Evolutionary conservation across 2,888 invertebrate species (phyloP), one percentile per base, ranked within the genome.

Genomic region (Erannis defoliaria): DNA sequence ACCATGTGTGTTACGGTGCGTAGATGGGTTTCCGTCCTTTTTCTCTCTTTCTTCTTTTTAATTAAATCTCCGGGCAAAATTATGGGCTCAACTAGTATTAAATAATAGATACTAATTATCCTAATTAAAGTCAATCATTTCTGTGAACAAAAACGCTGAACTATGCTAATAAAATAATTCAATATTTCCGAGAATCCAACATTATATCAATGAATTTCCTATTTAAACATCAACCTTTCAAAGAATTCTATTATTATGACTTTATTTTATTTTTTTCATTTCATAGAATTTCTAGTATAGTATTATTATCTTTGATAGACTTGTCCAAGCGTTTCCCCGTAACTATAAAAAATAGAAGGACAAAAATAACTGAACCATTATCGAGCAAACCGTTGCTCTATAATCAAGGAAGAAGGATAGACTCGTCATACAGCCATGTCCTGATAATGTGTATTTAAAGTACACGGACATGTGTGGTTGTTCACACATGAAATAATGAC

Each of bases 401-500:
- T 51, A 29, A 51, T 51, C 18, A 40, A 51, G 51, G 5, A 10
- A 3, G 4, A 21, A 16, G 19, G 29, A 51, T 51, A 40, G 23
- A 55, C 14, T 35, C 45, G 45, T 26, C 35, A 31, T 12, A n/a
- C 8, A 3, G 33, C 5, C 0, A 18, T 19, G 40, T 29, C 5
- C 12, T 31, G 26, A 55, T 43, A 55, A 55, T 55, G 23, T 40
- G 29, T 51, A 40, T 31, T 51, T 40, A 51, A 51, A 51, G 55
- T 16, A 54, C 33, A 42, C 37, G 59, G 43, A 46, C 71, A 69
- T 55, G 55, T 71, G 71, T 50, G 33, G 38, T 58, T 37, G 49
- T 69, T 67, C 71, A 62, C 71, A 69, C 71, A 64, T 64, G 43
- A 64, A 66, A 66, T 71, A 29, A 67, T 66, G 50, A 57, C 59